Percentiles rank a stretch among this genome's conserved stretches.
Evolutionary conservation across 2,113 vertebrate species (phyloP).

Genomic region (Lipotes vexillifer): DNA sequence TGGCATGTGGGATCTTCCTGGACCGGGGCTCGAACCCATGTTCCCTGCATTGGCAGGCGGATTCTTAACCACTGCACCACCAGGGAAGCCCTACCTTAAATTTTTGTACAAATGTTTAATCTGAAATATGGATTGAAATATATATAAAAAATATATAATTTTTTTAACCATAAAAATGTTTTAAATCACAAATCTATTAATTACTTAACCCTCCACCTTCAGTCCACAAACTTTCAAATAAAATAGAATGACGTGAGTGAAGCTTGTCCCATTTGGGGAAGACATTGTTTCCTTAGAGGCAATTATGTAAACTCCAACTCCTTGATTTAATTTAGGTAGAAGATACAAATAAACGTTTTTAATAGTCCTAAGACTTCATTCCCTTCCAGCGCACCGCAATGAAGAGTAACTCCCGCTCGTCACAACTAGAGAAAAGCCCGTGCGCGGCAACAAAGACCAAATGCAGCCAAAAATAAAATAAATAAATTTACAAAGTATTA

Average conservation of each 20-base stretch:
- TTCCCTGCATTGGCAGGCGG: too few species aligned
- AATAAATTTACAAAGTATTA: neutral
- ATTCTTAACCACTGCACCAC: too few species aligned
- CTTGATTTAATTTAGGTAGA: neutral
- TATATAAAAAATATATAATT: too few species aligned
- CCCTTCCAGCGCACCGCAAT: neutral
- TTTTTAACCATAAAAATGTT: neutral
- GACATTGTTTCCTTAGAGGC: neutral
- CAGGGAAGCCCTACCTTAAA: neutral
- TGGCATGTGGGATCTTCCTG: too few species aligned
- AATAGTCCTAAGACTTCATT: neutral
- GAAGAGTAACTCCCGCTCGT: too few species aligned
- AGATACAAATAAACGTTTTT: neutral
- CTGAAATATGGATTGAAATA: neutral
- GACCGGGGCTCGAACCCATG: too few species aligned
- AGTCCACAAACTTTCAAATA: neutral
- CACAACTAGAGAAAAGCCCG: too few species aligned
- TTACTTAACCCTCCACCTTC: neutral
- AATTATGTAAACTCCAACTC: neutral
- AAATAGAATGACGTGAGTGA: neutral
- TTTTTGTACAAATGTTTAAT: neutral
- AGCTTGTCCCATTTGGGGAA: neutral
- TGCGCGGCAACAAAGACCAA: too few species aligned
- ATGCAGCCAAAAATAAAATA: too few species aligned
- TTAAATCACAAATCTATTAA: neutral